Evolutionary conservation across 1,140 invertebrate genomes (phyloP).

Genomic region (Habropoda laboriosa): DNA sequence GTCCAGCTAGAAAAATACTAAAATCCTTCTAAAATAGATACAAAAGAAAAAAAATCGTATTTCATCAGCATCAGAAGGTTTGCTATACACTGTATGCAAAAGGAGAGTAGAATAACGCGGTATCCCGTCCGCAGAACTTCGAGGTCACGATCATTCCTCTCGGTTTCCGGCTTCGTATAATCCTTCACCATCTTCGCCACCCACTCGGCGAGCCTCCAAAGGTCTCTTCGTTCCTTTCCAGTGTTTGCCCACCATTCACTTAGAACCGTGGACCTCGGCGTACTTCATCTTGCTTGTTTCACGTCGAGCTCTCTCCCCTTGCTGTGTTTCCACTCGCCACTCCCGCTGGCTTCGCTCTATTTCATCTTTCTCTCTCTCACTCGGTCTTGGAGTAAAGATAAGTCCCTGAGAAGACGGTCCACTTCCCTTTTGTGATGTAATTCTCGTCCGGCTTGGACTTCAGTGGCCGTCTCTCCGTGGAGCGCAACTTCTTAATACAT

Average conservation of each 20-base stretch:
- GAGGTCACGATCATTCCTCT: constrained; percentile 40
- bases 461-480: background rate
- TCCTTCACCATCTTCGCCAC: constrained; percentile 32
- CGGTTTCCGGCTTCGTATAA: constrained; percentile 41
- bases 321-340: constrained; percentile 6
- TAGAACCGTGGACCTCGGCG: constrained; percentile 47
- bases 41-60: no score
- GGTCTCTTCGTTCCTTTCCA: constrained; percentile 60
- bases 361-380: background rate
- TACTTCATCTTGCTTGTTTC: constrained; percentile 45
- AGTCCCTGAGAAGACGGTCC: constrained; percentile 14
- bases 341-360: background rate
- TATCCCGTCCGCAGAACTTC: background rate
- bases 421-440: constrained; percentile 19
- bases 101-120: background rate
- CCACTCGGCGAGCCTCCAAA: constrained; percentile 48
- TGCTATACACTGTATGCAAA: no score
- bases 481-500: background rate
- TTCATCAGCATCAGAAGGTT: no score
- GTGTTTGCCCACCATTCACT: constrained; percentile 66
- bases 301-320: constrained; percentile 11
- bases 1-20: no score
- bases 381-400: constrained; percentile 21
- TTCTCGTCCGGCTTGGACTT: background rate
- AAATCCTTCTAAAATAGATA: no score